Percentiles rank a stretch among this genome's conserved stretches.
Conservation (phyloP, 1,140 invertebrate genomes). For the Aradophagus sp. region DNA sequence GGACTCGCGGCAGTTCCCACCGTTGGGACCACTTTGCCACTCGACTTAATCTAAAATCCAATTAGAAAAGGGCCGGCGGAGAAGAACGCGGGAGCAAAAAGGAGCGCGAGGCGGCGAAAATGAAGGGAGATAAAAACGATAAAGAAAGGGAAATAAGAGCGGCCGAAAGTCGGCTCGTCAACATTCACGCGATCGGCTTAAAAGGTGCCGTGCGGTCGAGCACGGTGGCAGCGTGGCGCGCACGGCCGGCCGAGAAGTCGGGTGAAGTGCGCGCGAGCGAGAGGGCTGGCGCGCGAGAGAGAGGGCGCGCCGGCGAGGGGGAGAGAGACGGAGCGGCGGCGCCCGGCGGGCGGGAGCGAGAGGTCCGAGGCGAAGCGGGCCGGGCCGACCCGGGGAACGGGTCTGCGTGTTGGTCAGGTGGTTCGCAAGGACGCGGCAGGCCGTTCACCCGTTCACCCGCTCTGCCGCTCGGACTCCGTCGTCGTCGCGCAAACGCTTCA, state of each 20-base stretch:
- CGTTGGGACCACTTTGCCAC: no score
- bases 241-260: slow-evolving; percentile 25
- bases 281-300: slow-evolving; percentile 8
- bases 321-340: not conserved
- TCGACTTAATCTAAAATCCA: no score
- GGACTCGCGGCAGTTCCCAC: no score
- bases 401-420: slow-evolving; percentile 73
- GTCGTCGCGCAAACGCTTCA: slow-evolving; percentile 59
- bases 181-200: slow-evolving; percentile 27
- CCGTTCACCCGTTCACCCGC: slow-evolving; percentile 72
- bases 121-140: not conserved
- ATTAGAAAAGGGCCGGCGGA: no score
- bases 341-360: not conserved
- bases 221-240: slow-evolving; percentile 68
- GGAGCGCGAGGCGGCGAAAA: no score
- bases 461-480: slow-evolving; percentile 58
- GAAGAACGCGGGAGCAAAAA: no score
- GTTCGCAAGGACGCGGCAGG: slow-evolving; percentile 76
- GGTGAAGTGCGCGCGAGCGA: slow-evolving; percentile 18
- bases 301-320: not conserved
- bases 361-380: slow-evolving; percentile 3
- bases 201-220: slow-evolving; percentile 63
- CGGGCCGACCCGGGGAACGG: slow-evolving; percentile 54
- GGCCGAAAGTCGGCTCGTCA: slow-evolving; percentile 2
- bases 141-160: not conserved